phyloP scores from a whole-genome alignment of 2,113 vertebrate species.

The Castor canadensis region DNA sequence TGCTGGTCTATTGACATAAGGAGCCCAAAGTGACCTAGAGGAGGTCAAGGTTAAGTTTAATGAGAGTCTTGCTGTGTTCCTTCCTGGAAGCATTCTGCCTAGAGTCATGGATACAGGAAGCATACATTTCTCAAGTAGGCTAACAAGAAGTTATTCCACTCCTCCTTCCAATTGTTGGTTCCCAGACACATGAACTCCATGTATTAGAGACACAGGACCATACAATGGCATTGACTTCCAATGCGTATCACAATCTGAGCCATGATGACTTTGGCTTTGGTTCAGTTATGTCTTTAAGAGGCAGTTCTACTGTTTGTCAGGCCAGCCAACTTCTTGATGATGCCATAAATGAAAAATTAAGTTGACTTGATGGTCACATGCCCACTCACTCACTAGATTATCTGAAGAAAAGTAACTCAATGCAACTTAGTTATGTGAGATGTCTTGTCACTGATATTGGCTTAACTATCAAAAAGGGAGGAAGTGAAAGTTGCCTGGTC shows the following conservation, averaged over 20 bases:
- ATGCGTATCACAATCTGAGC: background rate
- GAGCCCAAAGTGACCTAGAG: background rate
- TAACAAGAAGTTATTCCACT: background rate
- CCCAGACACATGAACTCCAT: background rate
- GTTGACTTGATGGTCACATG: background rate
- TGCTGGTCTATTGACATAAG: too few relatives aligned
- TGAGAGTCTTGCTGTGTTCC: background rate
- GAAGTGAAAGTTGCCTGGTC: background rate
- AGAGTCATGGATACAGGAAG: background rate
- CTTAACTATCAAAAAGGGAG: background rate
- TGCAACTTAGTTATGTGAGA: background rate
- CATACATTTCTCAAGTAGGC: background rate
- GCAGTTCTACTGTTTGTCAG: background rate
- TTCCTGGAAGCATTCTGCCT: background rate
- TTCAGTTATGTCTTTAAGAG: background rate
- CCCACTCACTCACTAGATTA: background rate
- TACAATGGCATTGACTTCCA: background rate
- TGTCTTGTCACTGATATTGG: background rate
- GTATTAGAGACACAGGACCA: background rate
- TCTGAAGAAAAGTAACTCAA: background rate
- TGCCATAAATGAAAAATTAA: background rate
- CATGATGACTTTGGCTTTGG: background rate
- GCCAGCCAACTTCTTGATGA: background rate
- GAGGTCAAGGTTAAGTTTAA: background rate
- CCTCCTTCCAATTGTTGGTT: background rate